Base-by-base conservation (phyloP, 2,113 vertebrate genomes). In the Plotosus lineatus region DNA sequence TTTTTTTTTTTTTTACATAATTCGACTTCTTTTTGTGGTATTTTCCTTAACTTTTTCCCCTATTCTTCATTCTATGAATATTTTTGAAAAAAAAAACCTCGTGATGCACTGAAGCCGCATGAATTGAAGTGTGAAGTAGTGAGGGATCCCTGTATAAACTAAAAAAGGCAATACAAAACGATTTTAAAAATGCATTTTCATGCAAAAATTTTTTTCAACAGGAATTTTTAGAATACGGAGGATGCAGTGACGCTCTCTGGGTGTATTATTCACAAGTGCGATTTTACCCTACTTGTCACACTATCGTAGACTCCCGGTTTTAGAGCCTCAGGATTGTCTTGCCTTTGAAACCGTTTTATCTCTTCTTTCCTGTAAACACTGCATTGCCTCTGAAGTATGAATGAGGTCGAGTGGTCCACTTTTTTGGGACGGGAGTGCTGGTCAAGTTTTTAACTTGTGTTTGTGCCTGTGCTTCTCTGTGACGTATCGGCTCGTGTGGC, bases 401-500 rank as follows among this genome's bases (percentile, higher is more conserved):
- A 26, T 19, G 12, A 19, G 31, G 5, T 5, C 26, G 4, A 8
- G 7, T 33, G 46, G 28, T 50, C 69, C 69, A 26, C 50, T 15
- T 21, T 15, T 72, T 19, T 50, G 69, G 0, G 14, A 6, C 42
- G 15, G 33, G 60, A 50, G 66, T 38, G 68, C n/a, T 6, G 28
- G 15, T 81, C 40, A 73, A 6, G 66, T 56, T 60, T 17, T 23
- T 42, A 11, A 48, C 61, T n/a, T 31, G 14, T 21, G 58, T 12
- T 46, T 53, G 65, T 14, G 46, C 36, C 48, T 23, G 44, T 69
- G 40, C 17, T 66, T 51, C 31, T 53, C 63, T 78, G 36, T 21
- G 69, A 83, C 79, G 48, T 83, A 77, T 75, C 82, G 66, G 77
- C 82, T 81, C 75, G 75, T 68, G 82, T 83, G 83, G 65, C 40